Conservation (phyloP, 2,888 invertebrate species). For the Limenitis camilla region DNA sequence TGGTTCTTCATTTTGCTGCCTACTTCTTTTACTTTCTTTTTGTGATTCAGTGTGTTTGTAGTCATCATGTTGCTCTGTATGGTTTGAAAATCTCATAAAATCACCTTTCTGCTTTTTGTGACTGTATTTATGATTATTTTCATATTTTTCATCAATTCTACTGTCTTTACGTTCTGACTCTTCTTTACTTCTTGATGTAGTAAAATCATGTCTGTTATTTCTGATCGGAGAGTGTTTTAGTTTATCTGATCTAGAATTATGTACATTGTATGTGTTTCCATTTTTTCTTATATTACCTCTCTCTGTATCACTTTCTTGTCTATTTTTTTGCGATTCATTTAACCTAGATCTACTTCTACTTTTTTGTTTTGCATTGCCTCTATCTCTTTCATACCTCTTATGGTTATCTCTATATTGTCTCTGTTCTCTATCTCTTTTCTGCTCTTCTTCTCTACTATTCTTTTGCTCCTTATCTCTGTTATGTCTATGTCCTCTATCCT, state of each 20-base stretch:
- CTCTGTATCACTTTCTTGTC: constrained; percentile 4
- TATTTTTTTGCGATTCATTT: constrained; percentile 17
- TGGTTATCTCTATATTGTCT: constrained; percentile 14
- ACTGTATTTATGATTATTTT: constrained; percentile 12
- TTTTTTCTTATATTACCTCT: constrained; percentile 9
- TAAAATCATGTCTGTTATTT: constrained; percentile 21
- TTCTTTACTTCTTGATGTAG: constrained; percentile 11
- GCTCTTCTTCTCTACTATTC: not conserved
- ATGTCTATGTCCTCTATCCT: constrained; percentile 28
- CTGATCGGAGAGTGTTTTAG: constrained; percentile 18
- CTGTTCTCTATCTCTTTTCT: no score
- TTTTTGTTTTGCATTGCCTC: constrained; percentile 12
- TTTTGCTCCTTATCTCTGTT: constrained; percentile 29
- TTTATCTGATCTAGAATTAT: constrained; percentile 20
- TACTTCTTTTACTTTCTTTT: constrained; percentile 16
- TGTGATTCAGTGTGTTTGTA: constrained; percentile 13
- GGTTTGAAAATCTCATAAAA: not conserved
- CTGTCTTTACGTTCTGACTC: constrained; percentile 5
- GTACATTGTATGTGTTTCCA: constrained; percentile 16
- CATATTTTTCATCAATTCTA: not conserved
- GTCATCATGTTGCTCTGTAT: constrained; percentile 7
- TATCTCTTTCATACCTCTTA: constrained; percentile 29
- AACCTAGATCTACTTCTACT: constrained; percentile 20
- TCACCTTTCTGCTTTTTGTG: constrained; percentile 12
- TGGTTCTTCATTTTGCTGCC: constrained; percentile 20